Conservation (phyloP, 2,888 invertebrate genomes). For the Maniola hyperantus region DNA sequence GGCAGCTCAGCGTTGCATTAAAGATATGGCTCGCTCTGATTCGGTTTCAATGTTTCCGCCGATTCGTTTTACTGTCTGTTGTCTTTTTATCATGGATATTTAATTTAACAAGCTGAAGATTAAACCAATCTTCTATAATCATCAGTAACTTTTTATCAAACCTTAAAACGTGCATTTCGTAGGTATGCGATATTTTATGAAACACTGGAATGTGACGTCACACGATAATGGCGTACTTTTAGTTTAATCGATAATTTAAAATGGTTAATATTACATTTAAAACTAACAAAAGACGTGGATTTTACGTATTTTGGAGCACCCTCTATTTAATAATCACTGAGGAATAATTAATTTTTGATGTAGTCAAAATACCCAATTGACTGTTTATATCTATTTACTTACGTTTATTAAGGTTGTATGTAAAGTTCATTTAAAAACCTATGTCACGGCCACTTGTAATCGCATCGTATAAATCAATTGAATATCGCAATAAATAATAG, state of each 20-base stretch:
- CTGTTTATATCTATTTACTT: neutral
- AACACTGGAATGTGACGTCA: no score
- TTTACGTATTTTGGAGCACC: no score
- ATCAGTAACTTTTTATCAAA: no score
- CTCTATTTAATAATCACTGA: no score
- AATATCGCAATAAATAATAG: conserved; percentile 41
- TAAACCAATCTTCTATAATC: conserved; percentile 1
- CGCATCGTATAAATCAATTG: conserved; percentile 31
- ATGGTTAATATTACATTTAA: no score
- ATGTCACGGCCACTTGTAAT: conserved; percentile 33
- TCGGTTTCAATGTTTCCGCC: conserved; percentile 41
- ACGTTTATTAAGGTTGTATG: neutral
- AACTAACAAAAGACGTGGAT: no score
- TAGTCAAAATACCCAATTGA: no score
- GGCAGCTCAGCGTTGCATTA: conserved; percentile 50
- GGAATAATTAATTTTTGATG: no score
- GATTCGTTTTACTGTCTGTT: conserved; percentile 34
- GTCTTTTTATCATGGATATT: conserved; percentile 25
- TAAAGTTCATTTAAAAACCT: conserved; percentile 23
- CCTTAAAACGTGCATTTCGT: no score
- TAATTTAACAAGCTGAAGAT: conserved; percentile 19
- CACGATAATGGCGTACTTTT: no score
- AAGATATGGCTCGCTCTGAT: conserved; percentile 41
- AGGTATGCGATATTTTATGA: no score
- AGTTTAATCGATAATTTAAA: no score